Percentiles rank a stretch among this genome's conserved stretches.
Evolutionary conservation across 2,888 invertebrate species (phyloP).

Genomic region (Drosophila limbata): DNA sequence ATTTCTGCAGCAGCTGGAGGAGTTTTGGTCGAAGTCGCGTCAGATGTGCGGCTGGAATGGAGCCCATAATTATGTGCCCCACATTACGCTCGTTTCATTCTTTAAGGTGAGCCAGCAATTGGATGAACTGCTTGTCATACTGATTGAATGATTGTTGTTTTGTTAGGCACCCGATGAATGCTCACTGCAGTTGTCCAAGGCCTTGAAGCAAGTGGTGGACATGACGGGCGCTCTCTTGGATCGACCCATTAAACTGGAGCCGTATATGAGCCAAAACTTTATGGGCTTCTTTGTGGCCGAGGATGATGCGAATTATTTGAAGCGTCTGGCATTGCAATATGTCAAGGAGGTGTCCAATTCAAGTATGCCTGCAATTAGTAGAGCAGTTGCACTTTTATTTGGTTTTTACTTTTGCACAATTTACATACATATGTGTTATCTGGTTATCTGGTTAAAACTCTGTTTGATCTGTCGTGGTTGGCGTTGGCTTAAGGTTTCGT

Average conservation of each 20-base stretch:
- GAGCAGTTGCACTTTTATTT: slow-evolving; percentile 20
- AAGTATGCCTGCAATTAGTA: slow-evolving; percentile 86
- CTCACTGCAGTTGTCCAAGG: slow-evolving; percentile 89
- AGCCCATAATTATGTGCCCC: slow-evolving; percentile 95
- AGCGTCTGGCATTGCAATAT: slow-evolving; percentile 92
- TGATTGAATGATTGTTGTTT: neutral
- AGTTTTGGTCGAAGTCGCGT: slow-evolving; percentile 92
- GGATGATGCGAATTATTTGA: slow-evolving; percentile 92
- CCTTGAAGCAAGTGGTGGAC: slow-evolving; percentile 91
- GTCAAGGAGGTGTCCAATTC: slow-evolving; percentile 92
- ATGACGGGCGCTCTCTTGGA: slow-evolving; percentile 89
- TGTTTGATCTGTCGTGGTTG: slow-evolving; percentile 27
- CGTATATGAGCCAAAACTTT: slow-evolving; percentile 94
- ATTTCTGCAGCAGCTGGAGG: slow-evolving; percentile 89
- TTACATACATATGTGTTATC: neutral
- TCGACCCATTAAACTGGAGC: slow-evolving; percentile 90
- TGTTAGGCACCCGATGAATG: slow-evolving; percentile 91
- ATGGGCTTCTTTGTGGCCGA: slow-evolving; percentile 96
- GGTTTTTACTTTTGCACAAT: slow-evolving; percentile 8
- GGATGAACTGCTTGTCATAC: neutral
- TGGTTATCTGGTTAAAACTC: slow-evolving; percentile 2
- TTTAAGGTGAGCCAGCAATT: slow-evolving; percentile 89
- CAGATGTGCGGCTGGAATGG: slow-evolving; percentile 93
- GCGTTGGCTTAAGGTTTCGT: slow-evolving; percentile 70
- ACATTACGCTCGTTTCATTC: slow-evolving; percentile 95